Percentiles rank a stretch among this genome's conserved stretches.
phyloP scores from a whole-genome alignment of 2,113 vertebrate genomes.

The Tetrax tetrax region DNA sequence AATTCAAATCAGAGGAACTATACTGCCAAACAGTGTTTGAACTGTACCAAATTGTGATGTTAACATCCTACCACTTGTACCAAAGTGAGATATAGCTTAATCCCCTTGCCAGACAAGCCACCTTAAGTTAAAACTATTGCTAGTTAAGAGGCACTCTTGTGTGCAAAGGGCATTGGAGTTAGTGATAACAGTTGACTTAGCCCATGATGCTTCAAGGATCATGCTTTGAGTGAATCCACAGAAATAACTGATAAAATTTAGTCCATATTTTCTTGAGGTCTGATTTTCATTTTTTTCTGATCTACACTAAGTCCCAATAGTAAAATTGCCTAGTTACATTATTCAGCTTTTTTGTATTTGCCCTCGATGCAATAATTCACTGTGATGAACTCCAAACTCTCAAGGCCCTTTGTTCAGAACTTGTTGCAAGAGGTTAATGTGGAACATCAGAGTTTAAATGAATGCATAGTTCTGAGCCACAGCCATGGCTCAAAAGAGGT shows the following conservation, averaged over 20 bases:
- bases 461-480: slow-evolving; percentile 1
- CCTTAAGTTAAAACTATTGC: not conserved
- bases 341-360: not conserved
- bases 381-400: slow-evolving; percentile 11
- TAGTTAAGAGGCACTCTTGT: not conserved
- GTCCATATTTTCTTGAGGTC: not conserved
- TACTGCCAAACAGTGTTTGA: not conserved
- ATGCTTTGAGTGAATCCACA: not conserved
- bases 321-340: not conserved
- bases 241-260: not conserved
- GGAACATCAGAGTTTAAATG: slow-evolving; percentile 42
- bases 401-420: slow-evolving; percentile 11
- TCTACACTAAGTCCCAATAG: not conserved
- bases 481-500: slow-evolving; percentile 30
- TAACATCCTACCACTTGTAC: not conserved
- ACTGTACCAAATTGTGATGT: not conserved
- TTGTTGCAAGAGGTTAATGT: slow-evolving; percentile 27
- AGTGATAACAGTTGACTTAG: not conserved
- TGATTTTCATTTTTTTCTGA: slow-evolving; percentile 8
- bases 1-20: not conserved
- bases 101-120: not conserved
- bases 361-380: not conserved
- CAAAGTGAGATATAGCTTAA: not conserved
- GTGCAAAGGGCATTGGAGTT: not conserved
- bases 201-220: not conserved